These are phyloP conservation scores for Myotis myotis DNA, from an alignment of 2,797 vertebrate genomes.

Conservation along the genomic window DNA sequence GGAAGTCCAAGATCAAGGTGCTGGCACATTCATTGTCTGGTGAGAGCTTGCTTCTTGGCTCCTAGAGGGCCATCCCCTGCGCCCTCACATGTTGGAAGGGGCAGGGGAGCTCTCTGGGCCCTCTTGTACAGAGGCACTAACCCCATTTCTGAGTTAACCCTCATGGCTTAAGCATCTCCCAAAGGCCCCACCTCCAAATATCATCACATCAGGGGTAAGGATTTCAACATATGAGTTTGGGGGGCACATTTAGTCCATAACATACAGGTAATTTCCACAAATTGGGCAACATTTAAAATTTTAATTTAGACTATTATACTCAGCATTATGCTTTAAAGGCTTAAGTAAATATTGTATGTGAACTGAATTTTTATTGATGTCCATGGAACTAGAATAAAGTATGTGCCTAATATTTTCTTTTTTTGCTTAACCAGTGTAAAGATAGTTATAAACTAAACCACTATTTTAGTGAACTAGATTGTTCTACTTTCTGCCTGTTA, in stretches of 20 bases:
- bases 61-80: background rate
- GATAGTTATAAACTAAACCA: slow-evolving; percentile 51
- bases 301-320: slow-evolving; percentile 19
- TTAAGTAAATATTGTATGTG: slow-evolving; percentile 57
- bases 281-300: background rate
- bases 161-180: background rate
- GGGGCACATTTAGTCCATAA: background rate
- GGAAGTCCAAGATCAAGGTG: background rate
- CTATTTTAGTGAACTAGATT: slow-evolving; percentile 39
- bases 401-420: slow-evolving; percentile 56
- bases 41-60: background rate
- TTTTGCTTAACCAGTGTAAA: background rate
- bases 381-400: slow-evolving; percentile 63
- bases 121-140: background rate
- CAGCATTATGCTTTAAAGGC: slow-evolving; percentile 44
- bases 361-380: slow-evolving; percentile 63
- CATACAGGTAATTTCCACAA: background rate
- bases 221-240: background rate
- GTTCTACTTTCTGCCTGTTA: slow-evolving; percentile 68
- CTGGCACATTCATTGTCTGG: background rate
- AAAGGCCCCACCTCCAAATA: background rate
- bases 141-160: background rate
- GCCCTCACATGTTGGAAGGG: background rate
- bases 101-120: background rate
- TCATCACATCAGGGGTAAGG: background rate